These are phyloP conservation scores for Chloromyia formosa DNA, from an alignment of 2,888 invertebrate genomes.

Conservation along the genomic window DNA sequence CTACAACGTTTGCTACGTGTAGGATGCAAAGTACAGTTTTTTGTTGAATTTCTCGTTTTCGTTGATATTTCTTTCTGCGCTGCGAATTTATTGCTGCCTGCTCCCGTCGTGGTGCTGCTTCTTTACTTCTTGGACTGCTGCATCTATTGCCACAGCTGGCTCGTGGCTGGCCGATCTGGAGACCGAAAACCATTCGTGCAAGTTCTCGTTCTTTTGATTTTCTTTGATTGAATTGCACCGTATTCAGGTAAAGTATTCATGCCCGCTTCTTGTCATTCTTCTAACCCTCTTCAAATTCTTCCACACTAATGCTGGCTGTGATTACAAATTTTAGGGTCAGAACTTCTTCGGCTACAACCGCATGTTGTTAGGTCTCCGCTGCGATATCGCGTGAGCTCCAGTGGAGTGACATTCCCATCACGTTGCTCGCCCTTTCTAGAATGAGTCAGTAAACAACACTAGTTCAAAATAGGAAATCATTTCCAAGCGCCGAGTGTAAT, in stretches of 20 bases:
- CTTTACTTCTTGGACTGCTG: neutral
- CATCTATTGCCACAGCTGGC: neutral
- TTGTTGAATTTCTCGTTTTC: neutral
- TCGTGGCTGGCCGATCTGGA: neutral
- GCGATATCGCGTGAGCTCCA: neutral
- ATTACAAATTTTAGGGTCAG: neutral
- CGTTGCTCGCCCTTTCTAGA: neutral
- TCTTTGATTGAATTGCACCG: neutral
- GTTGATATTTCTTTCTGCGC: neutral
- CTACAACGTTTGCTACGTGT: slow-evolving; percentile 22
- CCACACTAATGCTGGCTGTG: neutral
- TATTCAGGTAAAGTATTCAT: slow-evolving; percentile 1
- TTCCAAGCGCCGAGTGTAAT: neutral
- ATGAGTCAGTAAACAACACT: neutral
- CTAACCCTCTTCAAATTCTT: neutral
- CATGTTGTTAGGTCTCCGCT: neutral
- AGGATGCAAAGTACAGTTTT: slow-evolving; percentile 33
- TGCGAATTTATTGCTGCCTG: neutral
- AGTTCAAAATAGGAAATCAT: slow-evolving; percentile 9
- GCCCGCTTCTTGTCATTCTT: too few species aligned
- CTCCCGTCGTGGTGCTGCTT: neutral
- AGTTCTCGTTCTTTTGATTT: slow-evolving; percentile 13
- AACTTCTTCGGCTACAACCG: neutral
- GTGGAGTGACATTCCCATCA: neutral
- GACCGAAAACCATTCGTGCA: neutral